Conservation (phyloP, 1,140 invertebrate genomes). For the Drosophila serrata region DNA sequence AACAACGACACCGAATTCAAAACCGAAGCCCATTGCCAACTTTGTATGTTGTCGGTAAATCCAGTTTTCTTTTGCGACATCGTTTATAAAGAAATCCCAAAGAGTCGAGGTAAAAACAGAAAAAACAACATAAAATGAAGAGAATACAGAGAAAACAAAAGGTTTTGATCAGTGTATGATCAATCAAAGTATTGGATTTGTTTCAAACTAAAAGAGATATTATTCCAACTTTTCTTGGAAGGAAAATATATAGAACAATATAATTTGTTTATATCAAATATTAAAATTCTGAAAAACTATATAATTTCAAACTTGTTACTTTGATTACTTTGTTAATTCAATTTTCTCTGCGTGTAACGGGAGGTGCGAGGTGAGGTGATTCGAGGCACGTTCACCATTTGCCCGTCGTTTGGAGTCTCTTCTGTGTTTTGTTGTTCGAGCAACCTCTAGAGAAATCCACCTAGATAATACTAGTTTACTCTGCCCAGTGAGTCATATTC, state of each 20-base stretch:
- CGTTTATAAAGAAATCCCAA: slow-evolving; percentile 49
- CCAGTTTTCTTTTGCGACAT: slow-evolving; percentile 56
- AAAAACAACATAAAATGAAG: not conserved
- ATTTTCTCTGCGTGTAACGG: slow-evolving; percentile 15
- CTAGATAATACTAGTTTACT: slow-evolving; percentile 61
- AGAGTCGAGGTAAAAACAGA: slow-evolving; percentile 16
- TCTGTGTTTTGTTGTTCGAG: slow-evolving; percentile 43
- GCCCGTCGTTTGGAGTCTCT: slow-evolving; percentile 14
- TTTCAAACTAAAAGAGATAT: not conserved
- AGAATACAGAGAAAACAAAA: slow-evolving; percentile 15
- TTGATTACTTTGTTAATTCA: not conserved
- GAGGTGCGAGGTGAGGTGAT: slow-evolving; percentile 50
- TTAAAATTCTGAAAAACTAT: not conserved
- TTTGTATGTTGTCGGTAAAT: slow-evolving; percentile 42
- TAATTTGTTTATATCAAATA: not conserved
- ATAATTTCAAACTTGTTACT: not conserved
- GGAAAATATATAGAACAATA: not conserved
- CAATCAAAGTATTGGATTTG: not conserved
- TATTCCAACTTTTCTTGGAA: not conserved
- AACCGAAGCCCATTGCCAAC: slow-evolving; percentile 48
- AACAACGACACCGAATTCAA: slow-evolving; percentile 51
- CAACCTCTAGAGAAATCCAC: slow-evolving; percentile 47
- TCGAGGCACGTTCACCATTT: slow-evolving; percentile 53
- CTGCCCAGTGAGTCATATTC: slow-evolving; percentile 59
- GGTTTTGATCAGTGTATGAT: not conserved